Percentiles rank a stretch among this genome's conserved stretches.
phyloP scores from a whole-genome alignment of 1,140 invertebrate genomes.

The Ceratina japonica region DNA sequence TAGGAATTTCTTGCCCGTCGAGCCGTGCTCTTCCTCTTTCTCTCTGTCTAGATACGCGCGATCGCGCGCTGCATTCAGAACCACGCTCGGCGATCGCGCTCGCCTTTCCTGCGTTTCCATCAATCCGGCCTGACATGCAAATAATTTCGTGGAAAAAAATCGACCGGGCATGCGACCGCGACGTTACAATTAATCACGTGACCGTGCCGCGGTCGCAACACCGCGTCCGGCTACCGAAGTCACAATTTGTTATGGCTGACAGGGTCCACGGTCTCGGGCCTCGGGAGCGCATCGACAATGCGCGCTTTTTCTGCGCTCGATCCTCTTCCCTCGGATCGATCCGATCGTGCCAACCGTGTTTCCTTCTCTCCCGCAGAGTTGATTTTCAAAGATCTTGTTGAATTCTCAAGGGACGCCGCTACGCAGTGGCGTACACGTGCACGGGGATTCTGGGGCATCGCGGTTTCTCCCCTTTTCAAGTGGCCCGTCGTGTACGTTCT shows the following conservation, averaged over 20 bases:
- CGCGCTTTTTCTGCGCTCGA: slow-evolving; percentile 55
- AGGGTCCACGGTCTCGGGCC: slow-evolving; percentile 60
- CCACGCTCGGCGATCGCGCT: slow-evolving; percentile 14
- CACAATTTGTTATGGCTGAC: slow-evolving; percentile 78
- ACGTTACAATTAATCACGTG: slow-evolving; percentile 77
- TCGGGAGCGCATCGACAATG: slow-evolving; percentile 55
- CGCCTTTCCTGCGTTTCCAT: slow-evolving; percentile 63
- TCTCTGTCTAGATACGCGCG: slow-evolving; percentile 3
- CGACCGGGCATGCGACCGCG: slow-evolving; percentile 40
- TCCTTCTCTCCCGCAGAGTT: slow-evolving; percentile 4
- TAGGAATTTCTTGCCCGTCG: slow-evolving; percentile 60
- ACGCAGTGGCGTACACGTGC: background rate
- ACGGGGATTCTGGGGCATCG: too few relatives aligned
- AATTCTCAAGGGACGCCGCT: slow-evolving; percentile 38
- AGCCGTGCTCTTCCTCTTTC: background rate
- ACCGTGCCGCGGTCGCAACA: slow-evolving; percentile 65
- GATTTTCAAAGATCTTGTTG: slow-evolving; percentile 48
- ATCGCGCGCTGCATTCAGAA: slow-evolving; percentile 10
- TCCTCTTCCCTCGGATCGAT: slow-evolving; percentile 26
- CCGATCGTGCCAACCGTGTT: slow-evolving; percentile 13
- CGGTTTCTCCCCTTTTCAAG: background rate
- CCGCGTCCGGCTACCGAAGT: slow-evolving; percentile 71
- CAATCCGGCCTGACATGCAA: slow-evolving; percentile 76
- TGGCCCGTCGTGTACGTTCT: background rate
- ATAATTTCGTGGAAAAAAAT: slow-evolving; percentile 72